Conservation (phyloP, 2,888 invertebrate species). For the Ectropis crepuscularia region DNA sequence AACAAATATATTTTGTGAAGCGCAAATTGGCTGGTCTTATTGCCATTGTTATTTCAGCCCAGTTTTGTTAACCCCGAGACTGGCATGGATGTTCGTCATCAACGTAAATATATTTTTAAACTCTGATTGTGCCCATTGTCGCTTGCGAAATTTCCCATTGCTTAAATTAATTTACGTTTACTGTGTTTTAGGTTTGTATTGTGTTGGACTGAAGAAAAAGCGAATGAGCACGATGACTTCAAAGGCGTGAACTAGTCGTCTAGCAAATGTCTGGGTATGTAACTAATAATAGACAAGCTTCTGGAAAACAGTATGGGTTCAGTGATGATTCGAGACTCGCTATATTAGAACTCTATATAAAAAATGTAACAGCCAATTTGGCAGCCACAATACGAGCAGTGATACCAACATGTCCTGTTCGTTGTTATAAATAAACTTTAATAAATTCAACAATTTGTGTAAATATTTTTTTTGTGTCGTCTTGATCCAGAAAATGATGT, state of each 20-base stretch:
- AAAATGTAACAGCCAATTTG: conserved; percentile 2
- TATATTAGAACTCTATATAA: conserved; percentile 1
- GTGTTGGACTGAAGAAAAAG: conserved; percentile 11
- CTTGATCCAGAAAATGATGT: not conserved
- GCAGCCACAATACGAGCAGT: not conserved
- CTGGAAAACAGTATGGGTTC: conserved; percentile 35
- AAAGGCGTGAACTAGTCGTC: conserved; percentile 40
- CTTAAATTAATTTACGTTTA: too few relatives aligned
- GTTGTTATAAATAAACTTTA: not conserved
- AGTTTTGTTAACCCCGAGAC: too few relatives aligned
- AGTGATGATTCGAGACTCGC: conserved; percentile 23
- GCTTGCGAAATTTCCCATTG: too few relatives aligned
- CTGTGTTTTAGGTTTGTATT: not conserved
- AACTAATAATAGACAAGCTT: conserved; percentile 50
- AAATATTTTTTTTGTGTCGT: not conserved
- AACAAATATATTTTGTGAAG: too few relatives aligned
- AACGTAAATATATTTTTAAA: too few relatives aligned
- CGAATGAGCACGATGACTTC: conserved; percentile 15
- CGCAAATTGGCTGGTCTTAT: too few relatives aligned
- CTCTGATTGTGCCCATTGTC: too few relatives aligned
- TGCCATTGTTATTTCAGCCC: too few relatives aligned
- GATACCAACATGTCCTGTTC: not conserved
- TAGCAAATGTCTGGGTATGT: conserved; percentile 52
- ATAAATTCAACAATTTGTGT: not conserved
- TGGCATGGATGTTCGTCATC: too few relatives aligned